Evolutionary conservation across 2,888 invertebrate species (phyloP).

Genomic region (Cremastobaeus sp.): DNA sequence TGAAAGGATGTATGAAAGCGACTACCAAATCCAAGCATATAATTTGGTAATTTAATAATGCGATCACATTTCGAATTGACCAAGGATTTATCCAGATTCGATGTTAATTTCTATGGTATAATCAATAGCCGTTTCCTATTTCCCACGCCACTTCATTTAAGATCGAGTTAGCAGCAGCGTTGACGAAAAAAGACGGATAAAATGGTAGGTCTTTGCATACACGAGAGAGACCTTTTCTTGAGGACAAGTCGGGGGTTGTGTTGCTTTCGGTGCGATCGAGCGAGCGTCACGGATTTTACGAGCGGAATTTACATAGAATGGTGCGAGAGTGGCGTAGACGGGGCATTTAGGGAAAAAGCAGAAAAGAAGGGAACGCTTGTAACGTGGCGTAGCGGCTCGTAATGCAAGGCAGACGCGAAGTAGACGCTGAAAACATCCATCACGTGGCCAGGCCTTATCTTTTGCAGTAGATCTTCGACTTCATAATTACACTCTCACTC

Average conservation of each 20-base stretch:
- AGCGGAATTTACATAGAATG: slow-evolving; percentile 75
- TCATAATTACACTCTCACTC: slow-evolving; percentile 77
- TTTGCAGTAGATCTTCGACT: slow-evolving; percentile 74
- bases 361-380: slow-evolving; percentile 57
- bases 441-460: slow-evolving; percentile 75
- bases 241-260: slow-evolving; percentile 49
- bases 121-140: slow-evolving; percentile 42
- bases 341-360: slow-evolving; percentile 66
- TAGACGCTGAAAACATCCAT: slow-evolving; percentile 79
- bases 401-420: slow-evolving; percentile 77
- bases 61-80: too few relatives aligned
- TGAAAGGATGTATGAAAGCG: too few relatives aligned
- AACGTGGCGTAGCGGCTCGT: slow-evolving; percentile 62
- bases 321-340: slow-evolving; percentile 68
- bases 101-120: slow-evolving; percentile 16
- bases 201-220: slow-evolving; percentile 18
- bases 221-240: slow-evolving; percentile 40
- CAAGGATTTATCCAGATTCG: too few relatives aligned
- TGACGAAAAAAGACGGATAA: slow-evolving; percentile 25
- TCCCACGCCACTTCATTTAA: slow-evolving; percentile 39
- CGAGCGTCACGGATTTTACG: slow-evolving; percentile 73
- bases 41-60: too few relatives aligned
- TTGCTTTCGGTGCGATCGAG: slow-evolving; percentile 62
- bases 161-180: slow-evolving; percentile 32
- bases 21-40: too few relatives aligned